Percentiles rank a stretch among this genome's conserved stretches.
Conservation (phyloP, 1,140 invertebrate species). For the Dendrolimus punctatus region DNA sequence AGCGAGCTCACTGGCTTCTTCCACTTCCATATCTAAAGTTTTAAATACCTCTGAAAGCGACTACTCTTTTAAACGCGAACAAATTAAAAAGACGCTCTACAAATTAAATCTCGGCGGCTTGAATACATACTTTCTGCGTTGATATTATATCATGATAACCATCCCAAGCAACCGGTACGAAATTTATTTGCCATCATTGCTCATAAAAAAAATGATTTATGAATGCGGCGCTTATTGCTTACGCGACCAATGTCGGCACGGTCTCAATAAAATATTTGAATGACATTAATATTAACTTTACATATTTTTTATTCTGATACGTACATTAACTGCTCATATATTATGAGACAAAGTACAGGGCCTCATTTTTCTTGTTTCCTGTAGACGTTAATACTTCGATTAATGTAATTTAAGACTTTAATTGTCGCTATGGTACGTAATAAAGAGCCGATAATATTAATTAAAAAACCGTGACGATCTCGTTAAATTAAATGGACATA, state of each 20-base stretch:
- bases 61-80: constrained; percentile 7
- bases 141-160: constrained; percentile 4
- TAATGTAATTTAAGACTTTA: no score
- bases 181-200: constrained; percentile 46
- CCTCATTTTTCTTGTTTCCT: neutral
- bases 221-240: constrained; percentile 38
- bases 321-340: constrained; percentile 19
- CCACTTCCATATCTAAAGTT: constrained; percentile 16
- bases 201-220: constrained; percentile 53
- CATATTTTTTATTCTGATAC: constrained; percentile 21
- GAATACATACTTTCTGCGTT: constrained; percentile 14
- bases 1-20: no score
- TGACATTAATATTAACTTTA: constrained; percentile 34
- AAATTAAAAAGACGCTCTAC: constrained; percentile 10
- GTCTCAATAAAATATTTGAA: constrained; percentile 47
- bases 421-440: no score
- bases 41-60: constrained; percentile 5
- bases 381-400: no score
- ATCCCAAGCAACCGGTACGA: constrained; percentile 11
- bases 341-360: constrained; percentile 12
- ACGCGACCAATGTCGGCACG: constrained; percentile 36
- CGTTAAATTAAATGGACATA: no score
- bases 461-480: no score
- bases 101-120: constrained; percentile 9
- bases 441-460: no score